Percentiles rank a stretch among this genome's conserved stretches.
Conservation (phyloP, 2,888 invertebrate genomes). For the Hoplodrina ambigua region DNA sequence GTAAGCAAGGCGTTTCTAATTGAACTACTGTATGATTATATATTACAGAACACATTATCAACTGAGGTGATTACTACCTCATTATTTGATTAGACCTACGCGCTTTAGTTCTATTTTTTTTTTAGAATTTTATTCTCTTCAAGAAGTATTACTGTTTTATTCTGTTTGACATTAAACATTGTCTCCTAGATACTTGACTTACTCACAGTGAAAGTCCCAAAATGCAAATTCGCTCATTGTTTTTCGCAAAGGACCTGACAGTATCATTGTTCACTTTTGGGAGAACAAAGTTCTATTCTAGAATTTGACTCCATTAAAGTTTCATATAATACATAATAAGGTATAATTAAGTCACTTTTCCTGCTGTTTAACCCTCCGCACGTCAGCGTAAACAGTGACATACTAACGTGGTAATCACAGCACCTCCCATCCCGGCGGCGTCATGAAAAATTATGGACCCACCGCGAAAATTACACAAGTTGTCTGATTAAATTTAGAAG, state of each 20-base stretch:
- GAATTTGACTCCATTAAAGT: constrained; percentile 45
- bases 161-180: constrained; percentile 9
- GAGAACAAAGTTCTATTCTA: constrained; percentile 39
- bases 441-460: constrained; percentile 87
- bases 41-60: constrained; percentile 11
- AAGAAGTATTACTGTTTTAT: not conserved
- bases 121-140: not conserved
- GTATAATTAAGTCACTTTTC: constrained; percentile 54
- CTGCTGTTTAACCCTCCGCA: constrained; percentile 52
- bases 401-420: constrained; percentile 61
- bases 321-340: constrained; percentile 43
- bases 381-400: constrained; percentile 60
- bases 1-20: constrained; percentile 42
- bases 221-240: constrained; percentile 56
- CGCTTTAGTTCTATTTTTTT: not conserved
- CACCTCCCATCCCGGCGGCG: constrained; percentile 60
- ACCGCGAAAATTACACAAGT: constrained; percentile 84
- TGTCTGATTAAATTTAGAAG: constrained; percentile 90
- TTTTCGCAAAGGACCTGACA: constrained; percentile 30
- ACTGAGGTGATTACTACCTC: constrained; percentile 7
- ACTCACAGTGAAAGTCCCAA: constrained; percentile 29
- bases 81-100: constrained; percentile 27
- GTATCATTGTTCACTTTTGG: constrained; percentile 31
- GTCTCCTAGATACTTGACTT: constrained; percentile 1
- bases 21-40: constrained; percentile 27